These are phyloP conservation scores for Mastigias papua DNA, from an alignment of 30 jellyfish, hydroid and myxozoan genomes.

Conservation along the genomic window DNA sequence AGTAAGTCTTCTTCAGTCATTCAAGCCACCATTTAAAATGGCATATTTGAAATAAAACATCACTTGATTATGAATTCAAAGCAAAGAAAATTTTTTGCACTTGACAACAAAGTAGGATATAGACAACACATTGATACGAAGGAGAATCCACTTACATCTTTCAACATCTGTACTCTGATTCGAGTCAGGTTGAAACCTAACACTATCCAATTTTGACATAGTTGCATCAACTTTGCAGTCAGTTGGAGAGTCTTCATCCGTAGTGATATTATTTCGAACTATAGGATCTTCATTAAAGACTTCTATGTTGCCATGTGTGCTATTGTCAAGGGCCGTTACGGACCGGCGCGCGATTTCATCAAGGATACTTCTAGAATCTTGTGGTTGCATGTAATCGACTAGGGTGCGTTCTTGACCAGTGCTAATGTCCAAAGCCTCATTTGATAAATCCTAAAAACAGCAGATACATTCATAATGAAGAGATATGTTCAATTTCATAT, in stretches of 20 bases:
- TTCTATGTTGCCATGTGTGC: background rate
- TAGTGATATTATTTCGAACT: background rate
- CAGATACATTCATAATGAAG: too few species aligned
- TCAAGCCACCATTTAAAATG: too few species aligned
- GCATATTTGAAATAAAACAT: too few species aligned
- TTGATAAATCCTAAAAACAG: constrained; percentile 9
- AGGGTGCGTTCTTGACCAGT: constrained; percentile 36
- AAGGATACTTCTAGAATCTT: background rate
- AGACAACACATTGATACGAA: background rate
- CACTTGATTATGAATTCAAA: too few species aligned
- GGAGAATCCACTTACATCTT: too few species aligned
- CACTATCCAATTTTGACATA: background rate
- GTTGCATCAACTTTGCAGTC: background rate
- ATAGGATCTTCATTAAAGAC: background rate
- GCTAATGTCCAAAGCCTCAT: constrained; percentile 68
- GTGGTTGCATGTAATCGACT: background rate
- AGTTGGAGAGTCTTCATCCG: background rate
- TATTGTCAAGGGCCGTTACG: constrained; percentile 61
- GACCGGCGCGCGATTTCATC: constrained; percentile 92
- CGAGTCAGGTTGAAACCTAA: background rate
- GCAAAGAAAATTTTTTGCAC: background rate
- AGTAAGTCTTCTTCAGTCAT: too few species aligned
- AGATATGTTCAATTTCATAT: too few species aligned
- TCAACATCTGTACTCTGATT: background rate
- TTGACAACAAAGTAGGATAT: background rate